Conservation (phyloP, 2,113 vertebrate genomes). For the Pandion haliaetus region DNA sequence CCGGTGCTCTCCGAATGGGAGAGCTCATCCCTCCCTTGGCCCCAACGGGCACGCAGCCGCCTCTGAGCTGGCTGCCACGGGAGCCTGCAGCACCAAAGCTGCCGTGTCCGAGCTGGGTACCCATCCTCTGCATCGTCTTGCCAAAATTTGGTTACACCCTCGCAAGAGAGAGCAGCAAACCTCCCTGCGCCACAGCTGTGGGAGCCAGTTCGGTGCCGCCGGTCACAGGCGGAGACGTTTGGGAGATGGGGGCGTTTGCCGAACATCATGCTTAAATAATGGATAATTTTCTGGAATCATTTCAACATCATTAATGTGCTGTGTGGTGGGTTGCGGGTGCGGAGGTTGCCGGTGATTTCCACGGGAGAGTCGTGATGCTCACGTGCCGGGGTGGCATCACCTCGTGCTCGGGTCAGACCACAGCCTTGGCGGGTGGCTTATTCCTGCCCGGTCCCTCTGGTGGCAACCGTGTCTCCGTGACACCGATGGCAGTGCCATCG, state of each 20-base stretch:
- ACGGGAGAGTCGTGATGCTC: not conserved
- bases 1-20: rapidly evolving
- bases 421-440: not conserved
- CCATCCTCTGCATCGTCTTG: not conserved
- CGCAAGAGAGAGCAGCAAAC: not conserved
- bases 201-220: not conserved
- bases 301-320: not conserved
- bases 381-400: rapidly evolving
- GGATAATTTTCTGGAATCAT: not conserved
- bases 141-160: not conserved
- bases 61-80: not conserved
- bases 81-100: not conserved
- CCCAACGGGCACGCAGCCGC: rapidly evolving
- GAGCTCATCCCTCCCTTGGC: not conserved
- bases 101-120: not conserved
- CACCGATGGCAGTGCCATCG: not conserved
- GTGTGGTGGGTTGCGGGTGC: not conserved
- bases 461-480: rapidly evolving
- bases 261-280: not conserved
- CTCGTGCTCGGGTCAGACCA: rapidly evolving
- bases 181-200: not conserved
- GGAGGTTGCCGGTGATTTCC: rapidly evolving
- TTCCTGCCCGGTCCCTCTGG: not conserved
- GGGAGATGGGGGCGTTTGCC: rapidly evolving
- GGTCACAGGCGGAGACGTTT: rapidly evolving